Percentiles rank a stretch among this genome's conserved stretches.
These are phyloP conservation scores for Macrotis lagotis DNA, from an alignment of 2,113 vertebrate species.

Conservation along the genomic window DNA sequence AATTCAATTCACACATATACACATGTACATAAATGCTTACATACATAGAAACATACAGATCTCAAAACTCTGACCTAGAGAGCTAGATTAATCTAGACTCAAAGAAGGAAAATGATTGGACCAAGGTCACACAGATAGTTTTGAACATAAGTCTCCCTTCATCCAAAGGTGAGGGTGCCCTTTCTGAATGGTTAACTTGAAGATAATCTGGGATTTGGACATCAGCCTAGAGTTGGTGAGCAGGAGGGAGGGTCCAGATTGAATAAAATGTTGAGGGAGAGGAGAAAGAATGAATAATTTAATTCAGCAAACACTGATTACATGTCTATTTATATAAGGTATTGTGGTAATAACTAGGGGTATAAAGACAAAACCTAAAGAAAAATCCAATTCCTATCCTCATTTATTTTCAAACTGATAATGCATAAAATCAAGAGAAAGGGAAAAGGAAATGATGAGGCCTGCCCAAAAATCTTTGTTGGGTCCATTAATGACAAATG, in stretches of 20 bases:
- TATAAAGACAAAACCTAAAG: not conserved
- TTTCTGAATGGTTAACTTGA: constrained; percentile 14
- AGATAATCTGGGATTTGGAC: not conserved
- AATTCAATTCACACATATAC: no score
- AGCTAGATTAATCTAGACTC: not conserved
- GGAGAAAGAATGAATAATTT: constrained; percentile 4
- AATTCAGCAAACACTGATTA: not conserved
- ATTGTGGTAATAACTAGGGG: not conserved
- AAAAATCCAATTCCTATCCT: not conserved
- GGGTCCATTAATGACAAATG: not conserved
- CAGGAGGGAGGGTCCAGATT: not conserved
- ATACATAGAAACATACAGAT: not conserved
- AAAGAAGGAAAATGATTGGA: not conserved
- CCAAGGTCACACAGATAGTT: not conserved
- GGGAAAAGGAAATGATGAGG: not conserved
- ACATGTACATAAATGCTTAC: not conserved
- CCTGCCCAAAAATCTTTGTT: not conserved
- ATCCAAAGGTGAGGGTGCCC: not conserved
- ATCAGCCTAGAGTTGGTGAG: not conserved
- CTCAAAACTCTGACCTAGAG: not conserved
- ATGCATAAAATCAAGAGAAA: not conserved
- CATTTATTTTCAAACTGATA: not conserved
- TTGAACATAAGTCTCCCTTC: not conserved
- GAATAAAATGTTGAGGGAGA: not conserved
- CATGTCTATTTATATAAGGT: not conserved